Evolutionary conservation across 2,888 invertebrate species (phyloP).

Genomic region (Drosophila paucipuncta): DNA sequence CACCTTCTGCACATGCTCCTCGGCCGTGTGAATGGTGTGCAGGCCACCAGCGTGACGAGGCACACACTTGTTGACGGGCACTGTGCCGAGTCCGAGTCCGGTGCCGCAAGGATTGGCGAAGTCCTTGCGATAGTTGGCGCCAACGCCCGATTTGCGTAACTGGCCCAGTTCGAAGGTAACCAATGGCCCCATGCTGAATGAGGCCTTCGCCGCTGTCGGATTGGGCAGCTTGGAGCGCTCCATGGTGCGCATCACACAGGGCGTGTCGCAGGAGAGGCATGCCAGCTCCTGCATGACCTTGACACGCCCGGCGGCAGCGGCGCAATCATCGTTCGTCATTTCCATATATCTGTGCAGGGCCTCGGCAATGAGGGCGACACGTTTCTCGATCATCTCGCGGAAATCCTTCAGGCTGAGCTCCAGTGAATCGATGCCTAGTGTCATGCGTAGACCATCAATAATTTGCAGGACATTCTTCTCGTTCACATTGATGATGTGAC

Average conservation of each 20-base stretch:
- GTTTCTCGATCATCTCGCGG: constrained; percentile 88
- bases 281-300: constrained; percentile 90
- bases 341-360: constrained; percentile 76
- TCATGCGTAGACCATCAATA: constrained; percentile 88
- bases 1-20: constrained; percentile 87
- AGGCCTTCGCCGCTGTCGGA: constrained; percentile 87
- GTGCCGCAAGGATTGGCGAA: constrained; percentile 71
- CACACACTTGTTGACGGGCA: constrained; percentile 66
- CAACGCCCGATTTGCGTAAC: constrained; percentile 80
- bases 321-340: constrained; percentile 85
- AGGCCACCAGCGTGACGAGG: constrained; percentile 92
- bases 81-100: constrained; percentile 32
- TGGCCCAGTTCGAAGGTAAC: constrained; percentile 90
- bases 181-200: constrained; percentile 89
- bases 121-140: constrained; percentile 82
- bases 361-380: constrained; percentile 74
- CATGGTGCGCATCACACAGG: constrained; percentile 90
- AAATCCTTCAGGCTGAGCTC: constrained; percentile 89
- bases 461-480: constrained; percentile 84
- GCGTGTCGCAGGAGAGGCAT: constrained; percentile 92
- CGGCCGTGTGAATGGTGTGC: constrained; percentile 90
- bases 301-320: constrained; percentile 90
- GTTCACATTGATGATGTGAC: constrained; percentile 67
- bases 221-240: constrained; percentile 86
- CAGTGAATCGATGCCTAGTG: constrained; percentile 88